Evolutionary conservation across 2,797 vertebrate species (phyloP).

Genomic region (Oreochromis grahami): DNA sequence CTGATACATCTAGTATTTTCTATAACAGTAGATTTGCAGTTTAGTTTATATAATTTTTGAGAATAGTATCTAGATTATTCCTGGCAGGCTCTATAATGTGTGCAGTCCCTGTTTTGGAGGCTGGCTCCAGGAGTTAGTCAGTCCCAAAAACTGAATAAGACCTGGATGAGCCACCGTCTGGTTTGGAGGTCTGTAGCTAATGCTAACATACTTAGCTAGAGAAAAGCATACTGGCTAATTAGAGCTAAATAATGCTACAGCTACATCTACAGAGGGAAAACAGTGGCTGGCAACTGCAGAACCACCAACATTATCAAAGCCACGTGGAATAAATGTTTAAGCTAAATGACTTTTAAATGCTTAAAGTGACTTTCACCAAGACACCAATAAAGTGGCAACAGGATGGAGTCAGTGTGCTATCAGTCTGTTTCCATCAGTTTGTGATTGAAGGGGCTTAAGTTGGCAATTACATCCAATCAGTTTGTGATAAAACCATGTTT

Average conservation of each 20-base stretch:
- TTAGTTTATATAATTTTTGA: background rate
- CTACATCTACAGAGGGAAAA: background rate
- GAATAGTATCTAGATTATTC: background rate
- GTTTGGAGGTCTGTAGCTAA: background rate
- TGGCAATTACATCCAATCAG: background rate
- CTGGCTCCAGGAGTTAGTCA: background rate
- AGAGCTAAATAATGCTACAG: background rate
- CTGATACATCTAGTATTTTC: background rate
- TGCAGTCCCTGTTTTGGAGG: background rate
- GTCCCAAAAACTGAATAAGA: accelerated
- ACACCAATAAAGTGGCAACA: background rate
- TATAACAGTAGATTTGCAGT: background rate
- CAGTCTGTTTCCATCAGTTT: background rate
- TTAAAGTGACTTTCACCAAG: background rate
- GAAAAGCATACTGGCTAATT: background rate
- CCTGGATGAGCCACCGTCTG: background rate
- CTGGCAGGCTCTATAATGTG: background rate
- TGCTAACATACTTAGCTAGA: background rate
- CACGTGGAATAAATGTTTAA: background rate
- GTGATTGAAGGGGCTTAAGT: background rate
- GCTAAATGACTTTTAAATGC: background rate
- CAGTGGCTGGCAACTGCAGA: background rate
- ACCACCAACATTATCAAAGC: accelerated
- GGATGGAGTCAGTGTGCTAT: accelerated
- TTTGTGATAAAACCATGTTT: background rate